Evolutionary conservation across 2,888 invertebrate species (phyloP), one percentile per base, ranked within the genome.

Genomic region (Chymomyza fuscimana): DNA sequence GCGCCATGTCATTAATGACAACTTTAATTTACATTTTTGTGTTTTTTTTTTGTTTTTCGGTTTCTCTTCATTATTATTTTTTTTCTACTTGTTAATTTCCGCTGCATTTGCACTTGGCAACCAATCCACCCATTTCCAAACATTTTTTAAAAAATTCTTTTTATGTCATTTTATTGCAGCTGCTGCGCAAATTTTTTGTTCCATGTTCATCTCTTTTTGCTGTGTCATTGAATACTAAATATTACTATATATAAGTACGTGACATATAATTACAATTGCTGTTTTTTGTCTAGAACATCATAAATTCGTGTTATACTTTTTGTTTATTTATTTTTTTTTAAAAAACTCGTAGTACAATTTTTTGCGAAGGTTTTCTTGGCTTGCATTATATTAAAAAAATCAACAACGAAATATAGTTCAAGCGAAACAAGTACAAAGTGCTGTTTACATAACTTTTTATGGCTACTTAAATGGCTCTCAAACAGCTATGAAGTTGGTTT

Each of bases 81-180:
- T 64, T 54, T 65, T 36, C 46, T n/a, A 63, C 60, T 74, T 51
- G 63, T 61, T 70, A 69, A 67, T 72, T 79, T 82, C 62, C 74
- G 78, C 78, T 77, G 72, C 77, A 73, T 76, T 69, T 63, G 83
- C 87, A 87, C 65, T 87, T 81, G 78, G 78, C 86, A 86, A 80
- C 78, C 74, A 73, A 29, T 9, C 25, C 22, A 6, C 25, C 59
- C 59, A n/a, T 52, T 52, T 52, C 4, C 52, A 6, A 54, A 19
- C 52, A 58, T 19, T 68, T 69, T 52, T 46, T 74, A 64, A 63
- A 77, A 75, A 74, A 77, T 84, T 82, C 73, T 85, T 82, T 75
- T 79, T 75, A 73, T 72, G 72, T 63, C 69, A 68, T 78, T 86
- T 83, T 69, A 81, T 79, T 79, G 85, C 80, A 79, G 74, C 70